A percentile compares a stretch with the other conserved stretches of the same genome.
Evolutionary conservation across 2,888 invertebrate genomes (phyloP).

Genomic region (Phorcus lineatus): DNA sequence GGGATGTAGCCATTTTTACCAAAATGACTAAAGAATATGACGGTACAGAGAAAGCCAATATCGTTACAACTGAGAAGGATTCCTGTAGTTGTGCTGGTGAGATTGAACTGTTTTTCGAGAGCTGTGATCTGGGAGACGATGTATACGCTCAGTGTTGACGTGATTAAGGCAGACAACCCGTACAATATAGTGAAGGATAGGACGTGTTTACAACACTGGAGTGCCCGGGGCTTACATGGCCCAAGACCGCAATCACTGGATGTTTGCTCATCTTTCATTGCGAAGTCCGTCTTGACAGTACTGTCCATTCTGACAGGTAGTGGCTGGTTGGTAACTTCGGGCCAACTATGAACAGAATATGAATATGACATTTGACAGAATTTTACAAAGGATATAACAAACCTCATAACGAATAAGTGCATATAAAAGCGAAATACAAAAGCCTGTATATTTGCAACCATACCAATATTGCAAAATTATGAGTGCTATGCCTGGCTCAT

Average conservation of each 20-base stretch:
- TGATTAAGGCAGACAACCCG: slow-evolving; percentile 31
- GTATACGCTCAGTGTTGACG: slow-evolving; percentile 35
- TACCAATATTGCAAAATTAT: no score
- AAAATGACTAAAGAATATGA: slow-evolving; percentile 55
- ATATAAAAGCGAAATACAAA: no score
- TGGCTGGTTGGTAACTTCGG: no score
- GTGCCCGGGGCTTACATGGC: slow-evolving; percentile 9
- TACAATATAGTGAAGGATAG: slow-evolving; percentile 31
- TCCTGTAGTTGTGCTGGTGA: slow-evolving; percentile 53
- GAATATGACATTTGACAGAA: no score
- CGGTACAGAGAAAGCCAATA: slow-evolving; percentile 54
- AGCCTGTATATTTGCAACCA: no score
- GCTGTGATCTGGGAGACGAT: slow-evolving; percentile 46
- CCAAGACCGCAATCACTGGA: slow-evolving; percentile 28
- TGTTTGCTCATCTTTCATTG: neutral
- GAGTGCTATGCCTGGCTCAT: no score
- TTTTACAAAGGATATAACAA: no score
- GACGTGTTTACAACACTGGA: slow-evolving; percentile 32
- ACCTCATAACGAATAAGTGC: no score
- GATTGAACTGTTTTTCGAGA: slow-evolving; percentile 54
- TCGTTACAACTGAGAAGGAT: slow-evolving; percentile 58
- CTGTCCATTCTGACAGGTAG: no score
- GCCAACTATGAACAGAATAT: no score
- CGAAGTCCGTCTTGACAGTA: no score
- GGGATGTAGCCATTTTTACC: slow-evolving; percentile 32